A percentile compares a stretch with the other conserved stretches of the same genome.
These are phyloP conservation scores for Sisor rabdophorus DNA, from an alignment of 2,113 vertebrate genomes.

Conservation along the genomic window DNA sequence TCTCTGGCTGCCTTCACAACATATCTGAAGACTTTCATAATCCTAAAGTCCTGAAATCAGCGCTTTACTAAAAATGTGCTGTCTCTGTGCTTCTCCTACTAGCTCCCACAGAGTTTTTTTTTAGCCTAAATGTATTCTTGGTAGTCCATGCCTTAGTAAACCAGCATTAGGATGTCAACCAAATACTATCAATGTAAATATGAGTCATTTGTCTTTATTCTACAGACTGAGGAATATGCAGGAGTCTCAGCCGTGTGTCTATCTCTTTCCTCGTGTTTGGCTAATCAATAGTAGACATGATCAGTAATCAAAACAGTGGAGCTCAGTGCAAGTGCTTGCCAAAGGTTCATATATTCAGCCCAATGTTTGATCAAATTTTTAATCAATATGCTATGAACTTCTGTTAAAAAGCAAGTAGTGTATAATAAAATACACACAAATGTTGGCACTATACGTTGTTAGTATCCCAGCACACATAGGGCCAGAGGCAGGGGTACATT, in stretches of 20 bases:
- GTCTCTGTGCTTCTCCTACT: neutral
- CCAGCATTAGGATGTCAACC: neutral
- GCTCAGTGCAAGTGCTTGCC: constrained; percentile 48
- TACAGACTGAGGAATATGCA: constrained; percentile 34
- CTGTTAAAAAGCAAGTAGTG: neutral
- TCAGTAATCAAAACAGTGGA: constrained; percentile 65
- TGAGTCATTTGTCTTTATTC: neutral
- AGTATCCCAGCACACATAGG: too few species aligned
- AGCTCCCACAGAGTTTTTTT: neutral
- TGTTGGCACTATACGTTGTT: neutral
- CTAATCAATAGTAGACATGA: constrained; percentile 76
- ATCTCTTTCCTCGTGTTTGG: constrained; percentile 67
- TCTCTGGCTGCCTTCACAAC: neutral
- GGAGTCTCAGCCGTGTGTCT: constrained; percentile 44
- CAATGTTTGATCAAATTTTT: neutral
- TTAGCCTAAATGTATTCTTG: neutral
- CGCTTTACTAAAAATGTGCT: neutral
- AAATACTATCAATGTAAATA: neutral
- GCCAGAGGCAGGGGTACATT: too few species aligned
- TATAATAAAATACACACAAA: neutral
- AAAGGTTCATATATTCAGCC: neutral
- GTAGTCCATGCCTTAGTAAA: neutral
- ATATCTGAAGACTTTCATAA: neutral
- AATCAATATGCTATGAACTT: neutral
- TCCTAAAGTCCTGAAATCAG: neutral